These are phyloP conservation scores for Prosopocoilus inquinatus DNA, from an alignment of 2,888 invertebrate species.

Conservation along the genomic window DNA sequence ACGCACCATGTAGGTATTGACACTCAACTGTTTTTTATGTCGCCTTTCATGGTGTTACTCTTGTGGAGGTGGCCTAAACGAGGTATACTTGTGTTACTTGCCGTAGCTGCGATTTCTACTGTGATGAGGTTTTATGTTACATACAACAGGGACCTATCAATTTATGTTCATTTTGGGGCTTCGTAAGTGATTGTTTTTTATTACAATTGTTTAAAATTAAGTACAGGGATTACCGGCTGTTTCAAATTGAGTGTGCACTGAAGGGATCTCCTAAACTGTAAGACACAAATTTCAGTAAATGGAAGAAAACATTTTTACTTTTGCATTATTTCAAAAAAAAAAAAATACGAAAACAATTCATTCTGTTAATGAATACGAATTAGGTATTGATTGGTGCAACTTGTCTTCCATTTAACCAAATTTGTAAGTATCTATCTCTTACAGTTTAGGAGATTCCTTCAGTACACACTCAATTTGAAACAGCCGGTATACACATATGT, in stretches of 20 bases:
- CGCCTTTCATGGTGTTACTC: conserved; percentile 59
- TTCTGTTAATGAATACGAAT: too few species aligned
- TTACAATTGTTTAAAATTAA: too few species aligned
- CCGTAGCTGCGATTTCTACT: conserved; percentile 58
- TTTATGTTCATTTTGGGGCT: conserved; percentile 67
- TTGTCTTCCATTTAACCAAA: too few species aligned
- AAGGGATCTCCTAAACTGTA: too few species aligned
- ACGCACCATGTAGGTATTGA: conserved; percentile 72
- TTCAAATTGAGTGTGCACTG: too few species aligned
- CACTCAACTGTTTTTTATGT: conserved; percentile 63
- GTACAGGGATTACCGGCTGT: not conserved
- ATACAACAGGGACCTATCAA: conserved; percentile 58
- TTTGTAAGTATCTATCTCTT: too few species aligned
- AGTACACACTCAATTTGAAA: too few species aligned
- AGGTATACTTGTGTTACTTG: conserved; percentile 51
- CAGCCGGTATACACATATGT: too few species aligned
- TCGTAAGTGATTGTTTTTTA: conserved; percentile 55
- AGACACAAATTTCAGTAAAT: not conserved
- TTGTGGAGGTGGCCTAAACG: conserved; percentile 63
- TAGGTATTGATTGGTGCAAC: too few species aligned
- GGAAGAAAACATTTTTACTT: not conserved
- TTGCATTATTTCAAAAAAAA: too few species aligned
- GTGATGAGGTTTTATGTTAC: conserved; percentile 62
- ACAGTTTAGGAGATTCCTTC: too few species aligned
- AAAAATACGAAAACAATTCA: too few species aligned